phyloP scores from a whole-genome alignment of 2,113 vertebrate genomes.

The Pluvialis apricaria region DNA sequence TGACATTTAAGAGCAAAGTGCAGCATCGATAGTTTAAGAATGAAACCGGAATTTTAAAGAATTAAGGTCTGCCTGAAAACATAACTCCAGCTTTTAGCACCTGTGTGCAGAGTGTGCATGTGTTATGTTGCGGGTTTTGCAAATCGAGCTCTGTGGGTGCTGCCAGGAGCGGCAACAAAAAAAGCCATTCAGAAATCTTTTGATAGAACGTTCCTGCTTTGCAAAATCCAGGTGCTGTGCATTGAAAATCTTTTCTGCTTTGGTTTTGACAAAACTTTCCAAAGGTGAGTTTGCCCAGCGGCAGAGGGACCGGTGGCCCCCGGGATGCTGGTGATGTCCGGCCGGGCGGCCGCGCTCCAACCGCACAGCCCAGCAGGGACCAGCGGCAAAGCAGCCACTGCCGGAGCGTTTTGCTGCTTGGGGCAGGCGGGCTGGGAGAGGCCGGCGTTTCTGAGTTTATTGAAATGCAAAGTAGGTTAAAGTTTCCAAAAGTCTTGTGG shows the following conservation, averaged over 20 bases:
- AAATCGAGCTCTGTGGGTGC: not conserved
- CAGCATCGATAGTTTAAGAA: slow-evolving; percentile 27
- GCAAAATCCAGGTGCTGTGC: fast-evolving
- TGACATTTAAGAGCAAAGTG: slow-evolving; percentile 58
- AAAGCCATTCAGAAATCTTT: fast-evolving
- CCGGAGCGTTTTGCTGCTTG: not conserved
- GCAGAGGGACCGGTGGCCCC: fast-evolving
- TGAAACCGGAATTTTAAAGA: slow-evolving; percentile 7
- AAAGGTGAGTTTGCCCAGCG: fast-evolving
- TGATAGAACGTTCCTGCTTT: fast-evolving
- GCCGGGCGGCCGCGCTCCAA: fast-evolving
- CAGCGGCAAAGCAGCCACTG: fast-evolving
- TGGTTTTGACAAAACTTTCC: not conserved
- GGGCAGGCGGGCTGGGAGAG: not conserved
- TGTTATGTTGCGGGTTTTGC: not conserved
- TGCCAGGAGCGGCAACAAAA: not conserved
- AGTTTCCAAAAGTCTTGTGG: not conserved
- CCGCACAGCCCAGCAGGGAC: fast-evolving
- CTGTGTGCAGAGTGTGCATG: not conserved
- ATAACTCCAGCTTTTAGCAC: not conserved
- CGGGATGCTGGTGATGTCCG: fast-evolving
- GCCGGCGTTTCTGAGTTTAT: not conserved
- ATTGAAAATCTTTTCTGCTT: fast-evolving
- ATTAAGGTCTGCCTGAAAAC: not conserved
- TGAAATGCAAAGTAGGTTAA: too few species aligned